Evolutionary conservation across 2,113 vertebrate species (phyloP).

Genomic region (Ardeotis arabs): DNA sequence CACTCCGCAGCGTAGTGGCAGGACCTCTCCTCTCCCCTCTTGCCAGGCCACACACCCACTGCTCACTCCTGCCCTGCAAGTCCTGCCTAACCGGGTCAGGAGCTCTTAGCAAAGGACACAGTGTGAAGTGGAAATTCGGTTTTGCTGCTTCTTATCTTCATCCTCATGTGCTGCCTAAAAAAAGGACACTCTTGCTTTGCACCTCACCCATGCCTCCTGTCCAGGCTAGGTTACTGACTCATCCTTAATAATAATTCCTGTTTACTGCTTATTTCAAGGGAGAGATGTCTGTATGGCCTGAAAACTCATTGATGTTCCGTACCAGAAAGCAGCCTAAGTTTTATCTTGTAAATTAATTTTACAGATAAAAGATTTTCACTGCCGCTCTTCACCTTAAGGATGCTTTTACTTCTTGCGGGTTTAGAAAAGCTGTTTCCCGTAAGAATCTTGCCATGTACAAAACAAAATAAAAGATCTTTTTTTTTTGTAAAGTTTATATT

Average conservation of each 20-base stretch:
- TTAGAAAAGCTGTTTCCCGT: neutral
- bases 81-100: accelerated
- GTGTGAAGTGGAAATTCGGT: neutral
- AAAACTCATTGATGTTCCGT: neutral
- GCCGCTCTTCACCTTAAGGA: neutral
- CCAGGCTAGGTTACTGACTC: neutral
- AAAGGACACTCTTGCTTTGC: neutral
- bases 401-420: neutral
- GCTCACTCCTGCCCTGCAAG: neutral
- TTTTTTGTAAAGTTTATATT: neutral
- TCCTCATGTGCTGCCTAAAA: neutral
- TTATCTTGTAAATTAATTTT: neutral
- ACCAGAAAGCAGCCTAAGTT: neutral
- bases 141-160: neutral
- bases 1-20: neutral
- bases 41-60: neutral
- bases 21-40: neutral
- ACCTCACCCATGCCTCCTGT: neutral
- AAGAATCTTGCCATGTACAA: neutral
- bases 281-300: neutral
- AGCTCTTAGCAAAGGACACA: neutral
- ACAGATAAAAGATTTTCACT: neutral
- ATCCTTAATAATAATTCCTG: neutral
- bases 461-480: neutral
- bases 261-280: neutral